Evolutionary conservation across 2,113 vertebrate genomes (phyloP), one percentile per base, ranked within the genome.

Genomic region (Aegotheles bennettii): DNA sequence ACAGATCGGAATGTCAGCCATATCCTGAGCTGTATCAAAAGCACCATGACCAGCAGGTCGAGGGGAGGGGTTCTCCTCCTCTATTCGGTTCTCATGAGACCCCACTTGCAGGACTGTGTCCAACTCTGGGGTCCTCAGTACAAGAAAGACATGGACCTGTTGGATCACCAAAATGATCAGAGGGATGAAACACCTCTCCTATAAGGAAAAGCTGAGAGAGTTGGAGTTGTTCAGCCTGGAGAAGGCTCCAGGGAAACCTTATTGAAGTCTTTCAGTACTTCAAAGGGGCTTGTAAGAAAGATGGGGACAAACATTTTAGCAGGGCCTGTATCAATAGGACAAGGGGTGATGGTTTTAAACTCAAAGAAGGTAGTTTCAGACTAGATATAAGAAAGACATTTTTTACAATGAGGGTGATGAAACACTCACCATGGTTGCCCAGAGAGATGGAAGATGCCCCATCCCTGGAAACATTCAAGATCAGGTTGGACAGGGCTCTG

Each of bases 121-220:
- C 50, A 75, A 1, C 6, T 42, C 51, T 35, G 68, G 20, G 13
- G 10, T 5, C 28, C 10, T 20, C 59, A 59, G 25, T 3, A 69
- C 4, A 54, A 17, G 13, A 48, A 12, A 10, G 4, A 26, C 2
- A 0, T 5, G 12, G n/a, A 48, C 3, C 16, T 74, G 28, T 10
- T 59, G 73, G n/a, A 63, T 8, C 2, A 2, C 0, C 0, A 16
- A 50, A 3, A 28, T 64, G 35, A 2, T 78, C 12, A 0, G 1
- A 2, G 33, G 15, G 12, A 0, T 56, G 79, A 14, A 82, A 7
- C 6, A 5, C 3, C 25, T 68, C 61, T 75, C 4, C 51, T 63
- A 4, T 33, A 59, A n/a, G 4, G 15, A 6, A 4, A 63, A 31
- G 13, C 8, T 90, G 68, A 51, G 36, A 61, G 51, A 68, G 9